Conservation (phyloP, 2,113 vertebrate species). For the Oplegnathus fasciatus region DNA sequence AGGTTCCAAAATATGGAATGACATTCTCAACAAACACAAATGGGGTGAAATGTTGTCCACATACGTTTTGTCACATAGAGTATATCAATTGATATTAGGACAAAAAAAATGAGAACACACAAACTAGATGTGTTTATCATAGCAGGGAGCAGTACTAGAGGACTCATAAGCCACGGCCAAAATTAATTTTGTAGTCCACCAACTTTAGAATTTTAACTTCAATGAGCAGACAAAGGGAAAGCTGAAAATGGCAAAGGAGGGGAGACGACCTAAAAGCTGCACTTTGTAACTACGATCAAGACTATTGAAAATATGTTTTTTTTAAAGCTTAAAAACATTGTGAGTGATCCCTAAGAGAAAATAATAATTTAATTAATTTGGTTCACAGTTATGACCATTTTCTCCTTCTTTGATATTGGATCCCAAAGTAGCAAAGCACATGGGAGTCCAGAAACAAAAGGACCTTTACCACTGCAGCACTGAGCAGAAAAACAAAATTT, state of each 20-base stretch:
- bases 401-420: background rate
- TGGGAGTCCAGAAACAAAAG: background rate
- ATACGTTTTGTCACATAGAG: background rate
- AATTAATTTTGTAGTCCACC: background rate
- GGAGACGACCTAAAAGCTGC: background rate
- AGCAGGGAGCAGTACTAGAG: background rate
- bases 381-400: background rate
- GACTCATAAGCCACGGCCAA: background rate
- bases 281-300: conserved; percentile 14
- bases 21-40: background rate
- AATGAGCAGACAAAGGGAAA: background rate
- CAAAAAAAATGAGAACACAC: background rate
- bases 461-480: too few relatives aligned
- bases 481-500: background rate
- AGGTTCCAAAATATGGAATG: background rate
- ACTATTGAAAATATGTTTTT: background rate
- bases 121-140: background rate
- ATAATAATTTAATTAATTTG: background rate
- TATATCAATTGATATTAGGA: background rate
- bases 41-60: background rate
- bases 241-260: too few relatives aligned
- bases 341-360: background rate
- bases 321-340: background rate
- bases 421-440: background rate
- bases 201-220: background rate